These are phyloP conservation scores for Alaudala cheleensis DNA, from an alignment of 2,113 vertebrate genomes.

Conservation along the genomic window DNA sequence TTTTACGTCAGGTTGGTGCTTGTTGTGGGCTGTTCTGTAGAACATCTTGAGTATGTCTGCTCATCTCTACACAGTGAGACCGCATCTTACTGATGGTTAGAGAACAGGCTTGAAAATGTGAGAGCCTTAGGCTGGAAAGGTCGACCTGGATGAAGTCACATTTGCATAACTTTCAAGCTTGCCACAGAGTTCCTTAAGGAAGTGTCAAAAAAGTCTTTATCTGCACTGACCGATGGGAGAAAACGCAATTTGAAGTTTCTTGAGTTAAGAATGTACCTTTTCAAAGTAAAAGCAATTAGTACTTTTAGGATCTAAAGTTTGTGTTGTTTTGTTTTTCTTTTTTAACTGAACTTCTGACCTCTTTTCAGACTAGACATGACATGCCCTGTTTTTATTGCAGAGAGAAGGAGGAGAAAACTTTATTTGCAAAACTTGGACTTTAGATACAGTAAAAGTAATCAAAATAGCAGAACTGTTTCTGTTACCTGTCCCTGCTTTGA, in stretches of 20 bases:
- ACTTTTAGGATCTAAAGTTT: not conserved
- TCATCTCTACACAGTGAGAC: not conserved
- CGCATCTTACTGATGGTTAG: rapidly evolving
- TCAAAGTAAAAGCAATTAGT: not conserved
- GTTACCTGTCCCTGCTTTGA: not conserved
- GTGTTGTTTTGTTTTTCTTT: not conserved
- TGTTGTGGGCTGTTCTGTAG: not conserved
- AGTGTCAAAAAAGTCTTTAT: not conserved
- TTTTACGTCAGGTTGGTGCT: not conserved
- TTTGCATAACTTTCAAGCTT: not conserved
- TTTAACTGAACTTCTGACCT: conserved; percentile 4
- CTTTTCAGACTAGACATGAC: not conserved
- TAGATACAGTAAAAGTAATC: not conserved
- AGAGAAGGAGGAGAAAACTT: not conserved
- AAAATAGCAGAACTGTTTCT: not conserved
- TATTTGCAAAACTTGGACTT: not conserved
- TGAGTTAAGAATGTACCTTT: not conserved
- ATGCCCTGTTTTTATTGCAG: not conserved
- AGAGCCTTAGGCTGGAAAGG: not conserved
- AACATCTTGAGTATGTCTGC: not conserved
- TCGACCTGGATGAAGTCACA: rapidly evolving
- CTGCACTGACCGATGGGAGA: not conserved
- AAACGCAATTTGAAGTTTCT: not conserved
- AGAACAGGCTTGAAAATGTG: not conserved
- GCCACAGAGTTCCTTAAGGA: not conserved